Percentiles rank a stretch among this genome's conserved stretches.
These are phyloP conservation scores for Tubulanus polymorphus DNA, from an alignment of 2,888 invertebrate genomes.

Conservation along the genomic window DNA sequence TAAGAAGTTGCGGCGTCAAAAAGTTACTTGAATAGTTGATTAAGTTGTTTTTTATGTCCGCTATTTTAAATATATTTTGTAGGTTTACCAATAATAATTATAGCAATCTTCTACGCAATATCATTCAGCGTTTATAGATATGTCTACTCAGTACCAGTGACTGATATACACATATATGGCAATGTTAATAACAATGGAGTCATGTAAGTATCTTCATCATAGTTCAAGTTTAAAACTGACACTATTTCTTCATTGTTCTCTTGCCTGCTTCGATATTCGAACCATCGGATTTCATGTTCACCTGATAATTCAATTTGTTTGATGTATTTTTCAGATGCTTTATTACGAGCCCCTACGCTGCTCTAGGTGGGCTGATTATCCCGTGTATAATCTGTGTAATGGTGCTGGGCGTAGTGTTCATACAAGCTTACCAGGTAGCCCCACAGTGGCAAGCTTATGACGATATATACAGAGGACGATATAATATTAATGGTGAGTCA, in stretches of 20 bases:
- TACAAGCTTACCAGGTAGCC: conserved; percentile 43
- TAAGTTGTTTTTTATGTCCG: not conserved
- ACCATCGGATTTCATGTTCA: no score
- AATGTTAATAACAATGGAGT: conserved; percentile 44
- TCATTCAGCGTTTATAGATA: conserved; percentile 43
- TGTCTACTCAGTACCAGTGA: conserved; percentile 26
- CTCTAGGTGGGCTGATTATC: conserved; percentile 39
- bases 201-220: conserved; percentile 39
- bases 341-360: conserved; percentile 41
- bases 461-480: conserved; percentile 44
- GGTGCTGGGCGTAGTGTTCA: conserved; percentile 38
- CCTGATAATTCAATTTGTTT: not conserved
- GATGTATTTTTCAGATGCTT: conserved; percentile 38
- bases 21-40: not conserved
- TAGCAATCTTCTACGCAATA: conserved; percentile 41
- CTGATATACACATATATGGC: conserved; percentile 41
- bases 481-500: conserved; percentile 43
- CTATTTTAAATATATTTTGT: conserved; percentile 13
- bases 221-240: no score
- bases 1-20: no score
- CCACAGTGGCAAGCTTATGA: conserved; percentile 50
- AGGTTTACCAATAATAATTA: conserved; percentile 41
- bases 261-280: no score
- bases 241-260: no score
- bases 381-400: conserved; percentile 39